These are phyloP conservation scores for Pelobates fuscus DNA, from an alignment of 2,113 vertebrate genomes.

Conservation along the genomic window DNA sequence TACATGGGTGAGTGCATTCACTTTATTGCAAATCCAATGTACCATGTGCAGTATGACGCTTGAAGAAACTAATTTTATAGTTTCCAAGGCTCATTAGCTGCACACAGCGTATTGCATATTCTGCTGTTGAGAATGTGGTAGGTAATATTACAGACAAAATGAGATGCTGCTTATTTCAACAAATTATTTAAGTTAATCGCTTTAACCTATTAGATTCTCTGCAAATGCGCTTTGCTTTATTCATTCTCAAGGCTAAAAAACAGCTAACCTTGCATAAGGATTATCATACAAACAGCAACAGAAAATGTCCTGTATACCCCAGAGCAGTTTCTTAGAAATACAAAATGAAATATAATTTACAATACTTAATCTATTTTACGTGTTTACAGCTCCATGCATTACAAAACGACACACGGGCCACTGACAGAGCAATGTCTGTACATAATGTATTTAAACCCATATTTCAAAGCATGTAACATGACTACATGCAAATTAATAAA, in stretches of 20 bases:
- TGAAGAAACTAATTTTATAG: slow-evolving; percentile 41
- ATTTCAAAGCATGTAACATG: slow-evolving; percentile 62
- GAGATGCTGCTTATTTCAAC: slow-evolving; percentile 27
- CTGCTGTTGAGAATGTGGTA: slow-evolving; percentile 3
- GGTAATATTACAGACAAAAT: slow-evolving; percentile 16
- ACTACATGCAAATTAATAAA: slow-evolving; percentile 67
- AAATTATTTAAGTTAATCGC: slow-evolving; percentile 41
- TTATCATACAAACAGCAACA: slow-evolving; percentile 51
- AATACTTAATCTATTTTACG: slow-evolving; percentile 58
- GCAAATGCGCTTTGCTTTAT: background rate
- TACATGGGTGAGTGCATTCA: slow-evolving; percentile 24
- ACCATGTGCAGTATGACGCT: slow-evolving; percentile 35
- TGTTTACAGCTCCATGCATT: slow-evolving; percentile 59
- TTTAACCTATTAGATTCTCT: slow-evolving; percentile 30
- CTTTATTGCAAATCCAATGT: slow-evolving; percentile 44
- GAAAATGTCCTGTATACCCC: slow-evolving; percentile 59
- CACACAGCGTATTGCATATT: slow-evolving; percentile 5
- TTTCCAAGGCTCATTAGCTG: slow-evolving; percentile 41
- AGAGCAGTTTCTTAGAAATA: slow-evolving; percentile 58
- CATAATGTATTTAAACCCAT: slow-evolving; percentile 53
- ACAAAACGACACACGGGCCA: slow-evolving; percentile 43
- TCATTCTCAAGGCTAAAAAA: slow-evolving; percentile 16
- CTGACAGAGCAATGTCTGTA: slow-evolving; percentile 41
- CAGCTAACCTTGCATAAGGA: background rate
- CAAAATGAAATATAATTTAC: slow-evolving; percentile 64